Evolutionary conservation across 2,888 invertebrate species (phyloP).

Genomic region (Sturmia bella): DNA sequence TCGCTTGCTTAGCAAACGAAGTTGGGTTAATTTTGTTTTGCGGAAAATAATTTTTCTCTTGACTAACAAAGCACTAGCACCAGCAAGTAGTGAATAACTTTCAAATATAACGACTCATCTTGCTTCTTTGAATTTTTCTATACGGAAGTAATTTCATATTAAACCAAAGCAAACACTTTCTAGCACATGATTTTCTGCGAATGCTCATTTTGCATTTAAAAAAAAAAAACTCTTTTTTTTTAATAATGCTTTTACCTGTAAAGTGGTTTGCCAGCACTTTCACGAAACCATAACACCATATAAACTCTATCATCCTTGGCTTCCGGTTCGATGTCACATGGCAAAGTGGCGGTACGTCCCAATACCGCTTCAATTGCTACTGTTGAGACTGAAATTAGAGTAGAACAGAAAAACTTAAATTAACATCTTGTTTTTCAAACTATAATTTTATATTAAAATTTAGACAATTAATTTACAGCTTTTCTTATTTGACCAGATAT

Average conservation of each 20-base stretch:
- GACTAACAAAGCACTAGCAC: slow-evolving; percentile 3
- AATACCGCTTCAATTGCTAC: slow-evolving; percentile 91
- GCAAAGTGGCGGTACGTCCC: slow-evolving; percentile 91
- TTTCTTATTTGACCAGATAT: no score
- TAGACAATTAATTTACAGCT: slow-evolving; percentile 17
- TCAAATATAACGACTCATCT: not conserved
- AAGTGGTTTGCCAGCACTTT: slow-evolving; percentile 92
- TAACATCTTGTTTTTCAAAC: slow-evolving; percentile 46
- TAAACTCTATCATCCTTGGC: slow-evolving; percentile 92
- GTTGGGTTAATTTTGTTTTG: slow-evolving; percentile 35
- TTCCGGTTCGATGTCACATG: slow-evolving; percentile 94
- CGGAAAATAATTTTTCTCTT: slow-evolving; percentile 26
- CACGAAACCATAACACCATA: slow-evolving; percentile 96
- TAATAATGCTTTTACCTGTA: slow-evolving; percentile 87
- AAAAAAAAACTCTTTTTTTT: slow-evolving; percentile 34
- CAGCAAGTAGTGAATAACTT: no score
- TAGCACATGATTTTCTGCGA: slow-evolving; percentile 20
- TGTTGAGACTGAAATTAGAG: slow-evolving; percentile 84
- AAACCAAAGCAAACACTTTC: slow-evolving; percentile 47
- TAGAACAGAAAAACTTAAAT: slow-evolving; percentile 16
- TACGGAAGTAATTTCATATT: slow-evolving; percentile 58
- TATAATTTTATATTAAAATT: slow-evolving; percentile 55
- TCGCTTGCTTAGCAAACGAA: no score
- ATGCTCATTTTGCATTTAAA: slow-evolving; percentile 8
- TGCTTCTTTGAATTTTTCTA: slow-evolving; percentile 17